These are phyloP conservation scores for Apis florea DNA, from an alignment of 1,140 invertebrate species.

Conservation along the genomic window DNA sequence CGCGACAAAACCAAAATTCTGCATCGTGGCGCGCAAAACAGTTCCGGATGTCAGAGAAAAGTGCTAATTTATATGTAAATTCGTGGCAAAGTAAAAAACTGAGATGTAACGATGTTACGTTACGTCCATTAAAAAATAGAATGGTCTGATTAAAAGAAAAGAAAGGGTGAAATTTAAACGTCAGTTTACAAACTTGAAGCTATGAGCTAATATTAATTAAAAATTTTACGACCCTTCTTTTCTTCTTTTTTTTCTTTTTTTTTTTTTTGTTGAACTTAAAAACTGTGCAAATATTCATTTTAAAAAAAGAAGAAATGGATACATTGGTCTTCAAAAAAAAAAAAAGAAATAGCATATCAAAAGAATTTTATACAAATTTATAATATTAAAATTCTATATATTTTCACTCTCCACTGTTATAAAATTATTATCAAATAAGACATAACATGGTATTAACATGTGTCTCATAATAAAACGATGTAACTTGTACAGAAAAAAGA, in stretches of 20 bases:
- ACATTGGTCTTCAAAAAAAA: no score
- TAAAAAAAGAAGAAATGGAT: no score
- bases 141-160: background rate
- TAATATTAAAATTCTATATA: background rate
- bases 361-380: no score
- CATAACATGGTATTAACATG: background rate
- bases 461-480: background rate
- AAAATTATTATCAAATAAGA: background rate
- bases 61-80: slow-evolving; percentile 21
- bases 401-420: background rate
- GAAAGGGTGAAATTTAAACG: background rate
- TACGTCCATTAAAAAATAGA: background rate
- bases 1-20: background rate
- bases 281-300: no score
- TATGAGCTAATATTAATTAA: background rate
- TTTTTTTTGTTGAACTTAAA: no score
- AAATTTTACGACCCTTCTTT: background rate
- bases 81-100: background rate
- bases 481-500: background rate
- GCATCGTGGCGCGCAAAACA: background rate
- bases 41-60: background rate
- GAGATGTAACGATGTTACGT: background rate
- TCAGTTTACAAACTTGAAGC: background rate
- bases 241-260: no score
- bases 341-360: no score